Evolutionary conservation across 2,888 invertebrate species (phyloP), one percentile per base, ranked within the genome.

Genomic region (Aphodius sticticus): DNA sequence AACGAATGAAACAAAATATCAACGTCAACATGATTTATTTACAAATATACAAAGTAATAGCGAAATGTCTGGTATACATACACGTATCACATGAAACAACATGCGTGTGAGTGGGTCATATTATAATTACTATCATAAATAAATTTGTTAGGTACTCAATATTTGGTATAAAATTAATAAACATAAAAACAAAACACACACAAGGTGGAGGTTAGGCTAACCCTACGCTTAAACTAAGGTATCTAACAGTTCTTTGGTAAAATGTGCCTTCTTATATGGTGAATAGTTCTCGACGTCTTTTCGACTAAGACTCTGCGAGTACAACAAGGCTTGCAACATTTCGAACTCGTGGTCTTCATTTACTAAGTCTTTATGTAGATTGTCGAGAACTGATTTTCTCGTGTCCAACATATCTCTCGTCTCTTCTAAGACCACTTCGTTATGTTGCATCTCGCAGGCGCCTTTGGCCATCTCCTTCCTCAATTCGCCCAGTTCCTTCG

Each of bases 231-330:
- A 89, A 84, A 89, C 89, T 89, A 89, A 86, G 88, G 89, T 89
- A 89, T 89, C 89, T 87, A 89, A 87, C 86, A 88, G 87, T 85
- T 89, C 89, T 89, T 89, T 89, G 89, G 89, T 88, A 86, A 87
- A 86, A 84, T 88, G 87, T 83, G 86, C 53, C 53, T 53, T 81
- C 82, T 84, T 83, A 82, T 85, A 84, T 79, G 84, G 84, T 80
- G 82, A 83, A 81, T 84, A 85, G 78, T 82, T 83, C 15, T 82
- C 82, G 16, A 79, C 78, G 37, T 82, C 77, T 69, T 77, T 79
- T 69, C 70, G 77, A 35, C 79, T 83, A 74, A 84, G 78, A 79
- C 84, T 84, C 76, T 86, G 86, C 81, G 85, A 85, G 82, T 87
- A 89, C 76, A 89, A 83, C 82, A 89, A 82, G n/a, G 89, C 86